Evolutionary conservation across 2,113 vertebrate genomes (phyloP).

Genomic region (Pituophis catenifer): DNA sequence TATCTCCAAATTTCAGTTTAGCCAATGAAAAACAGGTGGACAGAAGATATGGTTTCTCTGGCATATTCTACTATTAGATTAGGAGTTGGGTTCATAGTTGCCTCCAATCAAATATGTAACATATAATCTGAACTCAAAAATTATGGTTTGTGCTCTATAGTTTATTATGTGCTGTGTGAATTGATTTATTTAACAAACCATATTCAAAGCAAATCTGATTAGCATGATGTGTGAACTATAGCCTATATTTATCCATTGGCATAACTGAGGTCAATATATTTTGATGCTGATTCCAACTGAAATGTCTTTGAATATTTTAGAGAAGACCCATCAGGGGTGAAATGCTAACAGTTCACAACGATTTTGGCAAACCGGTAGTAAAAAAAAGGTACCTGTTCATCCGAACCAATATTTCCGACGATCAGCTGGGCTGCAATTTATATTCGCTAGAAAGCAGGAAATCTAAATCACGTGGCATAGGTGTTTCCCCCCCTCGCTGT

Average conservation of each 20-base stretch:
- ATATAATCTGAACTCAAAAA: not conserved
- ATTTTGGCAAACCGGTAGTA: too few species aligned
- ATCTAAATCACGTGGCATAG: too few species aligned
- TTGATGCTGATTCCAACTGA: not conserved
- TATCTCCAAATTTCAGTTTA: not conserved
- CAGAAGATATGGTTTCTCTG: not conserved
- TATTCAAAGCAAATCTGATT: not conserved
- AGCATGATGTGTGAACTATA: not conserved
- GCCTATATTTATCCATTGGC: not conserved
- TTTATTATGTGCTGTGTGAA: not conserved
- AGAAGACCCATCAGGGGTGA: not conserved
- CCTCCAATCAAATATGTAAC: not conserved
- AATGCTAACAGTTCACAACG: too few species aligned
- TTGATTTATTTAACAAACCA: not conserved
- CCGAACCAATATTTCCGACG: too few species aligned
- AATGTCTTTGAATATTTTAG: not conserved
- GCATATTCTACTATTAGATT: not conserved
- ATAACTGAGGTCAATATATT: not conserved
- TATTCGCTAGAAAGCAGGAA: too few species aligned
- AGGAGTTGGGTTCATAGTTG: not conserved
- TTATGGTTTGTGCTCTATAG: not conserved
- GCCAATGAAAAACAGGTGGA: not conserved
- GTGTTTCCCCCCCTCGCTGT: too few species aligned
- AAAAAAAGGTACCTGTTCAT: too few species aligned
- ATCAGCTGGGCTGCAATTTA: too few species aligned